These are phyloP conservation scores for Conistra vaccinii DNA, from an alignment of 2,888 invertebrate species.

Conservation along the genomic window DNA sequence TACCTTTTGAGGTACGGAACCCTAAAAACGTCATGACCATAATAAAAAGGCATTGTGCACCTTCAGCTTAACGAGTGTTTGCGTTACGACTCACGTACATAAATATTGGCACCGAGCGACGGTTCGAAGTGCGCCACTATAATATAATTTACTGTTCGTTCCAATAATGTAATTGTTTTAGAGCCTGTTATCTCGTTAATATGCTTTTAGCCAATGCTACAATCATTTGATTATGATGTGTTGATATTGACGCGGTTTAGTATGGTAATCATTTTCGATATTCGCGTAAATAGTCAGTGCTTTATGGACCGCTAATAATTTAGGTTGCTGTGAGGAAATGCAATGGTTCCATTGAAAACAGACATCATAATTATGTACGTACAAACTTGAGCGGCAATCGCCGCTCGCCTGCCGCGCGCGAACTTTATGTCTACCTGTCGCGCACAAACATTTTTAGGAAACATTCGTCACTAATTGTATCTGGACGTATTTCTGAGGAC, in stretches of 20 bases:
- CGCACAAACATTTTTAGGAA: no score
- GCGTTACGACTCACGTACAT: constrained; percentile 37
- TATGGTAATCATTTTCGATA: constrained; percentile 21
- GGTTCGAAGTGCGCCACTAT: constrained; percentile 3
- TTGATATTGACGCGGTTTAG: constrained; percentile 26
- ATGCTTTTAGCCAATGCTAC: constrained; percentile 40
- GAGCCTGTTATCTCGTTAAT: constrained; percentile 32
- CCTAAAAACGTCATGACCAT: constrained; percentile 16
- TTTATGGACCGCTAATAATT: background rate
- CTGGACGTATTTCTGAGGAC: no score
- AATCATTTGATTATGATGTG: constrained; percentile 42
- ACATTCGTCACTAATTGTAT: no score
- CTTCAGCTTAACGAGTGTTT: constrained; percentile 52
- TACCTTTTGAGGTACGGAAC: no score
- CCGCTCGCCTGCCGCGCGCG: no score
- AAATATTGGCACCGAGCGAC: constrained; percentile 38
- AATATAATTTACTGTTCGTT: constrained; percentile 41
- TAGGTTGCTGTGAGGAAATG: background rate
- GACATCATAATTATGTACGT: no score
- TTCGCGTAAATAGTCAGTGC: background rate
- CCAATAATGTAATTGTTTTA: constrained; percentile 50
- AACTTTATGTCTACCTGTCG: no score
- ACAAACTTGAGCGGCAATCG: no score
- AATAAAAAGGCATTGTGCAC: constrained; percentile 45
- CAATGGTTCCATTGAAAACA: background rate